A percentile compares a stretch with the other conserved stretches of the same genome.
These are phyloP conservation scores for Cochlearius cochlearius DNA, from an alignment of 2,113 vertebrate species.

Conservation along the genomic window DNA sequence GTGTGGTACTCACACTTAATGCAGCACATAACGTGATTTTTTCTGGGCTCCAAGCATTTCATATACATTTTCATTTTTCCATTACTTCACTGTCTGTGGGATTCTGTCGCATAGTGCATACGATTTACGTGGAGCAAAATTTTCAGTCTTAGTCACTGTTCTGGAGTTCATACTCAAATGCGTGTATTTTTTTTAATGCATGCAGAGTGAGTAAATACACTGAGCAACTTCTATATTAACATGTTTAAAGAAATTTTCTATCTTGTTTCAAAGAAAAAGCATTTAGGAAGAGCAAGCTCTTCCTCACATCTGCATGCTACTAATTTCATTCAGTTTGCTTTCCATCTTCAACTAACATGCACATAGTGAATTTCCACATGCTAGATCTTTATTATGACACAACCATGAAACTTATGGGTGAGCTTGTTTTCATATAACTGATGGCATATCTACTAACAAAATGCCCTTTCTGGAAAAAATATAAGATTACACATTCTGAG, in stretches of 20 bases:
- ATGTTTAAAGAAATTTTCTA: neutral
- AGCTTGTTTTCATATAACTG: neutral
- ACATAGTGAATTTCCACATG: neutral
- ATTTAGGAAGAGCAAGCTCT: neutral
- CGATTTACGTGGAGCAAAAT: neutral
- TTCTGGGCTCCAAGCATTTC: neutral
- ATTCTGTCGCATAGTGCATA: neutral
- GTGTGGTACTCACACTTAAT: neutral
- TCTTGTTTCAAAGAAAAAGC: neutral
- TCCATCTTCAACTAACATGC: neutral
- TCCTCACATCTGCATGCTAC: neutral
- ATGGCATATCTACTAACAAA: neutral
- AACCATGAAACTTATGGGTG: neutral
- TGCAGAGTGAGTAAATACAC: neutral
- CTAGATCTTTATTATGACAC: neutral
- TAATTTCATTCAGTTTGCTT: neutral
- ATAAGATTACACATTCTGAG: neutral
- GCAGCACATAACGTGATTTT: neutral
- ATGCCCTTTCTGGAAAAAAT: neutral
- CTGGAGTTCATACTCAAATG: neutral
- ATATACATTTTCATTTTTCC: neutral
- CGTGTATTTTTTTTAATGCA: neutral
- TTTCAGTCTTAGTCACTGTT: neutral
- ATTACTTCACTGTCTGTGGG: neutral
- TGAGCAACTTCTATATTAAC: neutral